phyloP scores from a whole-genome alignment of 2,888 invertebrate species.

The Patella ulyssiponensis region DNA sequence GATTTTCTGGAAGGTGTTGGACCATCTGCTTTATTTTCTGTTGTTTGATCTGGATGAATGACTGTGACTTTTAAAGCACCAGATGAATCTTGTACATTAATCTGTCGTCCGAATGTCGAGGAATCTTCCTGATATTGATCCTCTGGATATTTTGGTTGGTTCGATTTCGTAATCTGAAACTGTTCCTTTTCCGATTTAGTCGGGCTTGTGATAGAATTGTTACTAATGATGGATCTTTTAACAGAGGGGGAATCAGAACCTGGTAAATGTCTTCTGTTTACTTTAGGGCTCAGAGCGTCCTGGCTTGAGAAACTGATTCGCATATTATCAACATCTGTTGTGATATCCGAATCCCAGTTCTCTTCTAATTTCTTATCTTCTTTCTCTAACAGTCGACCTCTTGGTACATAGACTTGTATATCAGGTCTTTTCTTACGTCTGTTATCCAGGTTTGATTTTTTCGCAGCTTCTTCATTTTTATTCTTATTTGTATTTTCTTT shows the following conservation, averaged over 20 bases:
- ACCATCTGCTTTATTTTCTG: not conserved
- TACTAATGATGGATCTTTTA: conserved; percentile 21
- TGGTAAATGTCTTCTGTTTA: conserved; percentile 15
- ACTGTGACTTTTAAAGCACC: conserved; percentile 59
- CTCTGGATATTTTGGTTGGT: too few relatives aligned
- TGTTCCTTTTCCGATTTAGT: not conserved
- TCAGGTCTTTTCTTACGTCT: conserved; percentile 53
- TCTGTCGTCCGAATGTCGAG: conserved; percentile 32
- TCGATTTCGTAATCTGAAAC: not conserved
- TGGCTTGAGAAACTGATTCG: conserved; percentile 35
- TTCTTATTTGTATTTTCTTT: conserved; percentile 14
- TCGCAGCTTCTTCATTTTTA: conserved; percentile 19
- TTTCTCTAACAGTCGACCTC: conserved; percentile 50
- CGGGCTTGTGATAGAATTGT: not conserved
- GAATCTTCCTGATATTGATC: not conserved
- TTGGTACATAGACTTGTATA: conserved; percentile 61
- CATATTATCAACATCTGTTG: conserved; percentile 22
- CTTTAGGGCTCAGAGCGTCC: conserved; percentile 20
- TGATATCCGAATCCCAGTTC: conserved; percentile 27
- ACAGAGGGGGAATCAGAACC: conserved; percentile 29
- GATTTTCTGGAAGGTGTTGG: not conserved
- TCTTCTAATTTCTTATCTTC: conserved; percentile 38
- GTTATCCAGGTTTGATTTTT: conserved; percentile 24
- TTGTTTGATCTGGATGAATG: conserved; percentile 33
- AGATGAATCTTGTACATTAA: conserved; percentile 40